Evolutionary conservation across 2,113 vertebrate species (phyloP), one percentile per base, ranked within the genome.

Genomic region (Semnornis frantzii): DNA sequence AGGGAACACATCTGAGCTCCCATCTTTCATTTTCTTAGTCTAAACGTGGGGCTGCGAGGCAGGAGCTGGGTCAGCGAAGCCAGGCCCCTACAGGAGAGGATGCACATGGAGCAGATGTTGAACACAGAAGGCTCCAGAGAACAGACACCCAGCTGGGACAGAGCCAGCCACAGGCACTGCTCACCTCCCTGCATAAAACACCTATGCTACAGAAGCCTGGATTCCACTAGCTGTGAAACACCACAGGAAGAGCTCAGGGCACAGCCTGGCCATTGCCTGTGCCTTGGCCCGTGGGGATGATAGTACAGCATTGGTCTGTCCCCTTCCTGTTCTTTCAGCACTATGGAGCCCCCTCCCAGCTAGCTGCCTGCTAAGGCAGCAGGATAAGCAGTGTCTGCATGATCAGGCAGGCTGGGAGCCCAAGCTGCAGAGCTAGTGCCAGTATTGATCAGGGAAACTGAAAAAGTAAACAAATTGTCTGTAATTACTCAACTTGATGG

Each of bases 401-500:
- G 82, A 94, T 18, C 44, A 85, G 52, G 30, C 71, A 75, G 73
- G 83, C 80, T 74, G 4, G 0, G 55, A 89, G 71, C 70, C 69
- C 70, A 76, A 15, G 58, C 81, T 73, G 74, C 91, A 82, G 42
- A 93, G 69, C 66, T 31, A 42, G 33, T 93, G 94, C 75, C 84
- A 89, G 66, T 74, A 94, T 87, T 76, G 87, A 96, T 85, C 70
- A 77, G 84, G 33, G 76, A 87, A 92, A 63, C 74, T 48, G 57
- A n/a, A 77, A 95, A 96, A 91, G 70, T 82, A 90, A 94, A 96
- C 71, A 92, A 87, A 87, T 15, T 68, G 64, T 6, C 68, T 80
- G 94, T 85, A 90, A 94, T 96, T 91, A 82, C 81, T 95, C 96
- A 94, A 44, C n/a, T 20, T 92, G 94, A 96, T 85, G 87, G 94